Evolutionary conservation across 2,797 vertebrate genomes (phyloP).

Genomic region (Gobionotothen gibberifrons): DNA sequence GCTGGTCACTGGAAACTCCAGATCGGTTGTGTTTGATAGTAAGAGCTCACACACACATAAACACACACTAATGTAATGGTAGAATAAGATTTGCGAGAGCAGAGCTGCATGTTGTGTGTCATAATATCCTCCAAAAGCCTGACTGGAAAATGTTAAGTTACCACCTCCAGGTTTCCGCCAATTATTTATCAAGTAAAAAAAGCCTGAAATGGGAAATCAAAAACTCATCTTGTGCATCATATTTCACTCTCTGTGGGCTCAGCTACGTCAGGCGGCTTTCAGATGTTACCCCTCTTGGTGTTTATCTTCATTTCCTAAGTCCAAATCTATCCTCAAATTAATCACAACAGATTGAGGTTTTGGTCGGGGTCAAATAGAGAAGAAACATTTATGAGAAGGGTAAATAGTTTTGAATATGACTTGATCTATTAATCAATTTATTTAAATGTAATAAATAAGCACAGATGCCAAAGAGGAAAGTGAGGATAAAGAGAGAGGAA

Average conservation of each 20-base stretch:
- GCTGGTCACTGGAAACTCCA: constrained; percentile 38
- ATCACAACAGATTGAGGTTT: constrained; percentile 22
- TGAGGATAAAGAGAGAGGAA: constrained; percentile 2
- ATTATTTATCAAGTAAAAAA: constrained; percentile 39
- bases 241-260: constrained; percentile 18
- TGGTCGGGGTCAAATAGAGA: neutral
- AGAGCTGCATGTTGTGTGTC: constrained; percentile 16
- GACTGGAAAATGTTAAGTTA: constrained; percentile 38
- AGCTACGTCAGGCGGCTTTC: constrained; percentile 5
- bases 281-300: neutral
- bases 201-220: constrained; percentile 31
- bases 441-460: constrained; percentile 41
- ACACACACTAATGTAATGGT: constrained; percentile 18
- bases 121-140: constrained; percentile 4
- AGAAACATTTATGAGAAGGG: constrained; percentile 5
- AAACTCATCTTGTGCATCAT: constrained; percentile 25
- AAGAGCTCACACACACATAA: constrained; percentile 11
- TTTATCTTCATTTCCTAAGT: constrained; percentile 12
- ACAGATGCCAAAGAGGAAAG: constrained; percentile 20
- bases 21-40: constrained; percentile 25
- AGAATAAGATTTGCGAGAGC: constrained; percentile 29
- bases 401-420: constrained; percentile 27
- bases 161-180: constrained; percentile 8
- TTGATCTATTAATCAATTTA: constrained; percentile 18
- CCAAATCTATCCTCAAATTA: constrained; percentile 16